A percentile compares a stretch with the other conserved stretches of the same genome.
Evolutionary conservation across 1,140 invertebrate genomes (phyloP).

Genomic region (Asobara japonica): DNA sequence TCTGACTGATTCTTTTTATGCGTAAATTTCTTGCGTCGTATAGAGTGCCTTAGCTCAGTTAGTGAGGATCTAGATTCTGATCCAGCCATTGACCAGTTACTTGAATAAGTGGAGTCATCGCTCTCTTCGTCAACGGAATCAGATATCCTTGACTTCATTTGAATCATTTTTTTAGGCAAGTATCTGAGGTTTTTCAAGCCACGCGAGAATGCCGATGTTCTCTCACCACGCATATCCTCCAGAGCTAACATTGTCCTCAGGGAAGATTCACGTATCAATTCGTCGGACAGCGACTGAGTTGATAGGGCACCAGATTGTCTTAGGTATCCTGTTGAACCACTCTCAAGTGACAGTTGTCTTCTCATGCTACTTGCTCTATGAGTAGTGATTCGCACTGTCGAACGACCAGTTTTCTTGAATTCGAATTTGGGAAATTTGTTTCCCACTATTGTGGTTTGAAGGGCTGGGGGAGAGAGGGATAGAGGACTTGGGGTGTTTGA

Average conservation of each 20-base stretch:
- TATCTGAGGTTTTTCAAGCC: conserved; percentile 68
- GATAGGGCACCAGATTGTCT: conserved; percentile 37
- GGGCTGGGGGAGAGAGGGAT: conserved; percentile 29
- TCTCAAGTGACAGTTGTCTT: conserved; percentile 34
- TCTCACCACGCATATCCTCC: conserved; percentile 68
- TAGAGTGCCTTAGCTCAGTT: conserved; percentile 38
- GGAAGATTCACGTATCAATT: conserved; percentile 55
- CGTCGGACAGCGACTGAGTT: conserved; percentile 49
- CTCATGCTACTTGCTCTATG: conserved; percentile 23
- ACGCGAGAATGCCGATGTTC: conserved; percentile 61
- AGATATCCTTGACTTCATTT: conserved; percentile 58
- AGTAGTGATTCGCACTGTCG: conserved; percentile 39
- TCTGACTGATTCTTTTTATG: conserved; percentile 69
- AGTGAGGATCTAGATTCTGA: conserved; percentile 46
- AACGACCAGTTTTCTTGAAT: conserved; percentile 34
- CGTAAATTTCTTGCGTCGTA: conserved; percentile 61
- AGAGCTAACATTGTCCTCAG: conserved; percentile 65
- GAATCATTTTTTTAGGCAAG: conserved; percentile 64
- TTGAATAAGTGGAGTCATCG: conserved; percentile 49
- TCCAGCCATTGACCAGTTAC: conserved; percentile 46
- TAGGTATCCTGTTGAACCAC: conserved; percentile 9
- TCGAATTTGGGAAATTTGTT: conserved; percentile 43
- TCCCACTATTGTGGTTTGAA: conserved; percentile 40
- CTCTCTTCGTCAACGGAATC: conserved; percentile 60
- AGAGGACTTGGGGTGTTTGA: conserved; percentile 39